A percentile compares a stretch with the other conserved stretches of the same genome.
Conservation (phyloP, 2,797 vertebrate species). For the Melanogrammus aeglefinus region DNA sequence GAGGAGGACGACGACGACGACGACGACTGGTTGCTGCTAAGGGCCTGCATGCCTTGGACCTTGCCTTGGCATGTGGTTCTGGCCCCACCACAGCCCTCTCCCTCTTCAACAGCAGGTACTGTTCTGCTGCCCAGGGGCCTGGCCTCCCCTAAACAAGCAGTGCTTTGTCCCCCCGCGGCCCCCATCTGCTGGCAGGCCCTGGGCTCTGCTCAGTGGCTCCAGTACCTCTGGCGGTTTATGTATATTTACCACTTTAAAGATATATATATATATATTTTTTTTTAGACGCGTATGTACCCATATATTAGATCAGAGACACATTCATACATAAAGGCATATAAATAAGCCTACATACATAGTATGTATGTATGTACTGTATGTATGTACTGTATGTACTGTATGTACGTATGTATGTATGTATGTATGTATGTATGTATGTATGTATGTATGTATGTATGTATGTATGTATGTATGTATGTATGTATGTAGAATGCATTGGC, state of each 20-base stretch:
- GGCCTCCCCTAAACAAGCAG: constrained; percentile 71
- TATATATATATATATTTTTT: no score
- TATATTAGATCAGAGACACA: not conserved
- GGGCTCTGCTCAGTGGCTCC: constrained; percentile 7
- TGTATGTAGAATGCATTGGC: no score
- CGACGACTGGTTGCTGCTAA: constrained; percentile 2
- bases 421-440: no score
- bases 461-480: no score
- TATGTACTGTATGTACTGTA: no score
- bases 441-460: no score
- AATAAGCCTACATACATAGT: not conserved
- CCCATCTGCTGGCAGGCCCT: constrained; percentile 43
- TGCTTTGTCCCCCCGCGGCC: constrained; percentile 69
- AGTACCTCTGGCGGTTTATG: not conserved
- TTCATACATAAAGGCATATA: not conserved
- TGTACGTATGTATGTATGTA: no score
- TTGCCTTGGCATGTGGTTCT: constrained; percentile 63
- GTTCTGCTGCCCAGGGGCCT: constrained; percentile 68
- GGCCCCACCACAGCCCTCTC: constrained; percentile 64
- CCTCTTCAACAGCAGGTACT: constrained; percentile 78
- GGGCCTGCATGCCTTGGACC: constrained; percentile 50
- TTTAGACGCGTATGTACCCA: not conserved
- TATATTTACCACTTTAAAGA: constrained; percentile 1
- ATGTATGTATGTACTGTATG: no score
- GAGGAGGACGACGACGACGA: not conserved